Percentiles rank a stretch among this genome's conserved stretches.
These are phyloP conservation scores for Ophion costatus DNA, from an alignment of 2,888 invertebrate species.

Conservation along the genomic window DNA sequence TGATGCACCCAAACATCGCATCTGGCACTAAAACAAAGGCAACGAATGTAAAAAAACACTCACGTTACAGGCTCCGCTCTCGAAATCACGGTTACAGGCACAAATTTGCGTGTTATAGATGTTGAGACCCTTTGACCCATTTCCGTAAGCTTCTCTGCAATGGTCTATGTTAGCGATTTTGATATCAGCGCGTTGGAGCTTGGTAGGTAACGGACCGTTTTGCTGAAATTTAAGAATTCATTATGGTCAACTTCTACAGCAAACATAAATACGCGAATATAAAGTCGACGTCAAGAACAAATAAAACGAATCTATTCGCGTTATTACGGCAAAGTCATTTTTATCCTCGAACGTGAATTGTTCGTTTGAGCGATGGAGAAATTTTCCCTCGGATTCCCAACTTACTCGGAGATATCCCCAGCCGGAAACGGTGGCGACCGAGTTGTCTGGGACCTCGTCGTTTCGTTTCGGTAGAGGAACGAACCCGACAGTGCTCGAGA, in stretches of 20 bases:
- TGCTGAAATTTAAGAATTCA: slow-evolving; percentile 61
- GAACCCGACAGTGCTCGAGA: neutral
- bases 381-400: neutral
- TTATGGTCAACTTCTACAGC: neutral
- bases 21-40: neutral
- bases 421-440: slow-evolving; percentile 3
- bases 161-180: slow-evolving; percentile 84
- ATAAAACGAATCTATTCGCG: neutral
- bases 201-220: slow-evolving; percentile 71
- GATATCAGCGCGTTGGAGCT: slow-evolving; percentile 85
- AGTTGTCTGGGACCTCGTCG: neutral
- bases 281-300: neutral
- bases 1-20: too few relatives aligned
- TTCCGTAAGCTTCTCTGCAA: slow-evolving; percentile 79
- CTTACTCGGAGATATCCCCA: slow-evolving; percentile 11
- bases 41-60: slow-evolving; percentile 24
- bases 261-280: neutral
- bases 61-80: slow-evolving; percentile 69
- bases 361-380: neutral
- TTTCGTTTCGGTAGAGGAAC: neutral
- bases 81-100: slow-evolving; percentile 60
- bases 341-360: neutral
- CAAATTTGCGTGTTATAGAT: slow-evolving; percentile 66
- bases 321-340: neutral
- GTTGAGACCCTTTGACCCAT: slow-evolving; percentile 16